A percentile compares a stretch with the other conserved stretches of the same genome.
These are phyloP conservation scores for Drosophila neocordata DNA, from an alignment of 1,140 invertebrate species.

Conservation along the genomic window DNA sequence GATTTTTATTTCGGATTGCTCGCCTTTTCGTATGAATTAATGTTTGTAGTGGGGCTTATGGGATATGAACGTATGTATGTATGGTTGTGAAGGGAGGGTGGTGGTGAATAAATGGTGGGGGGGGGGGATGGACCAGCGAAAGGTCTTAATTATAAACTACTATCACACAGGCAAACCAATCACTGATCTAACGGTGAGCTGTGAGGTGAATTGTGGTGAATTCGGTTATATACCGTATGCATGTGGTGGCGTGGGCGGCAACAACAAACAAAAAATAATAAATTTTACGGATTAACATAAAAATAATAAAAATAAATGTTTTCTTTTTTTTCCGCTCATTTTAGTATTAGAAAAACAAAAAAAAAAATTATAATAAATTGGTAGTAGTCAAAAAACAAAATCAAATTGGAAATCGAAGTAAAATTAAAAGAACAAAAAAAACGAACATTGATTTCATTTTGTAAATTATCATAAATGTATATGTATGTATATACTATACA, in stretches of 20 bases:
- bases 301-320: conserved; percentile 50
- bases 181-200: conserved; percentile 30
- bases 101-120: neutral
- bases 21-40: conserved; percentile 2
- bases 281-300: conserved; percentile 51
- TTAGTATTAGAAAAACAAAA: conserved; percentile 23
- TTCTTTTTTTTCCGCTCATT: no score
- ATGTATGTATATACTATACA: neutral
- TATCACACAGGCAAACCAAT: conserved; percentile 82
- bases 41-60: conserved; percentile 29
- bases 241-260: conserved; percentile 19
- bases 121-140: conserved; percentile 37
- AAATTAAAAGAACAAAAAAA: neutral
- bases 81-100: conserved; percentile 6
- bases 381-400: conserved; percentile 24
- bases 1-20: conserved; percentile 3
- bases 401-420: conserved; percentile 35
- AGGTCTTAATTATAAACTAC: conserved; percentile 82
- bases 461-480: conserved; percentile 1
- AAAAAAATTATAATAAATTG: conserved; percentile 35
- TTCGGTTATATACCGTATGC: neutral
- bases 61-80: conserved; percentile 1
- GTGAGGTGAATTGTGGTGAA: neutral
- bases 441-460: neutral
- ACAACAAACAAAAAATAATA: conserved; percentile 32